Percentiles rank a stretch among this genome's conserved stretches.
phyloP scores from a whole-genome alignment of 2,888 invertebrate genomes.

The Drosophila paramelanica region DNA sequence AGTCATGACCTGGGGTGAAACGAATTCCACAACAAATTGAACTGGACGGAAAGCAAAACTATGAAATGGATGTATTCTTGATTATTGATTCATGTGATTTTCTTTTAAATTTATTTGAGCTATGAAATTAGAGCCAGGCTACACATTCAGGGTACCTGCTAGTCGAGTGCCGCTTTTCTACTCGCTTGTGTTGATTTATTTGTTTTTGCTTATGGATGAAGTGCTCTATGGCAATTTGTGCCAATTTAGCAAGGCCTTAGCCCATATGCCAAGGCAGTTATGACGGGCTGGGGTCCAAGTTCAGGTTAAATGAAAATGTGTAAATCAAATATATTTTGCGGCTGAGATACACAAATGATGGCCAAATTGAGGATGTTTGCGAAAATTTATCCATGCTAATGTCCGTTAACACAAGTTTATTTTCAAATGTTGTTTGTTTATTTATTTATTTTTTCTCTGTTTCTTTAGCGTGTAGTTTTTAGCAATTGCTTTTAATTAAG shows the following conservation, averaged over 20 bases:
- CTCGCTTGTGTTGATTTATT: slow-evolving; percentile 61
- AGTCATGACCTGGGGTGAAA: too few relatives aligned
- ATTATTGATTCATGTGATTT: too few relatives aligned
- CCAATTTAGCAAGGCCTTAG: slow-evolving; percentile 65
- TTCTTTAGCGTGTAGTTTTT: slow-evolving; percentile 15
- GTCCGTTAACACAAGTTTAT: not conserved
- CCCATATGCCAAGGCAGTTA: slow-evolving; percentile 23
- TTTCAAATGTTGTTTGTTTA: slow-evolving; percentile 11
- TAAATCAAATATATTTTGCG: slow-evolving; percentile 62
- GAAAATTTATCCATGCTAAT: not conserved
- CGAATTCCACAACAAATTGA: too few relatives aligned
- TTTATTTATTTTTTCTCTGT: slow-evolving; percentile 10
- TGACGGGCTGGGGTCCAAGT: slow-evolving; percentile 39
- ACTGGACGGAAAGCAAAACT: not conserved
- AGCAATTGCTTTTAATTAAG: slow-evolving; percentile 38
- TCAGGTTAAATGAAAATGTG: slow-evolving; percentile 42
- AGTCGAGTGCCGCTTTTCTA: slow-evolving; percentile 1
- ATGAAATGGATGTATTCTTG: not conserved
- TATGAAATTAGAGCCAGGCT: not conserved
- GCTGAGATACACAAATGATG: slow-evolving; percentile 7
- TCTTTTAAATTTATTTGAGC: not conserved
- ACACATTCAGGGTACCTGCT: slow-evolving; percentile 14
- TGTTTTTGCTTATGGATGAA: slow-evolving; percentile 60
- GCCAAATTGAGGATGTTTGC: not conserved
- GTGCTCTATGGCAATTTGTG: slow-evolving; percentile 59